A percentile compares a stretch with the other conserved stretches of the same genome.
Conservation (phyloP, 2,797 vertebrate genomes). For the Chelon auratus region DNA sequence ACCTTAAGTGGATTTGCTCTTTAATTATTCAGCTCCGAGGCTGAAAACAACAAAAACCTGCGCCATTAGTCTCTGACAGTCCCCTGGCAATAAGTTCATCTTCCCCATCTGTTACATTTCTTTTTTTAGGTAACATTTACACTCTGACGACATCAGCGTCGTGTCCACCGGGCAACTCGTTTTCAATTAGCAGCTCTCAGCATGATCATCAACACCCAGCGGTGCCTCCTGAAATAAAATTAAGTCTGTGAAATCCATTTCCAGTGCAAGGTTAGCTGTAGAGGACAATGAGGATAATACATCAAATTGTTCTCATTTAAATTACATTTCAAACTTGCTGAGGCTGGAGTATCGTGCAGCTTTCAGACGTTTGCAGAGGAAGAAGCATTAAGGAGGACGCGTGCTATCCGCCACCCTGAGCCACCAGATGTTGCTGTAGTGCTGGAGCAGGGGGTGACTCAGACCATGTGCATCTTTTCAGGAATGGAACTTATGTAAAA, state of each 20-base stretch:
- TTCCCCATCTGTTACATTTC: constrained; percentile 23
- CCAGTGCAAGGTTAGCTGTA: neutral
- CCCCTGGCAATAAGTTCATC: constrained; percentile 9
- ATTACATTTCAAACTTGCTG: neutral
- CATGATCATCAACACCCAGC: constrained; percentile 51
- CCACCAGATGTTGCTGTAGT: constrained; percentile 73
- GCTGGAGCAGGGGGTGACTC: constrained; percentile 30
- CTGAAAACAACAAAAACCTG: constrained; percentile 44
- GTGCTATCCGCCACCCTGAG: constrained; percentile 34
- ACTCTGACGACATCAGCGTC: constrained; percentile 17
- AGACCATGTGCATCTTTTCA: neutral
- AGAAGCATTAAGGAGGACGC: constrained; percentile 14
- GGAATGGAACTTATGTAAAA: constrained; percentile 11
- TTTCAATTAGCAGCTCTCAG: constrained; percentile 75
- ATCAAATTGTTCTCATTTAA: neutral
- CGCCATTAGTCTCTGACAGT: constrained; percentile 14
- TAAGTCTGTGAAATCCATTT: constrained; percentile 24
- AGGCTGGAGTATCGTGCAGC: neutral
- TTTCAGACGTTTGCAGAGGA: constrained; percentile 10
- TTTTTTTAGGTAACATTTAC: constrained; percentile 36
- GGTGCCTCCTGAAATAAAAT: constrained; percentile 32
- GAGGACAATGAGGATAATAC: neutral
- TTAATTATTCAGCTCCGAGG: constrained; percentile 52
- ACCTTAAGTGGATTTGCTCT: constrained; percentile 31
- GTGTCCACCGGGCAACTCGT: constrained; percentile 43